Evolutionary conservation across 2,888 invertebrate species (phyloP), one percentile per base, ranked within the genome.

Genomic region (Zaprionus obscuricornis): DNA sequence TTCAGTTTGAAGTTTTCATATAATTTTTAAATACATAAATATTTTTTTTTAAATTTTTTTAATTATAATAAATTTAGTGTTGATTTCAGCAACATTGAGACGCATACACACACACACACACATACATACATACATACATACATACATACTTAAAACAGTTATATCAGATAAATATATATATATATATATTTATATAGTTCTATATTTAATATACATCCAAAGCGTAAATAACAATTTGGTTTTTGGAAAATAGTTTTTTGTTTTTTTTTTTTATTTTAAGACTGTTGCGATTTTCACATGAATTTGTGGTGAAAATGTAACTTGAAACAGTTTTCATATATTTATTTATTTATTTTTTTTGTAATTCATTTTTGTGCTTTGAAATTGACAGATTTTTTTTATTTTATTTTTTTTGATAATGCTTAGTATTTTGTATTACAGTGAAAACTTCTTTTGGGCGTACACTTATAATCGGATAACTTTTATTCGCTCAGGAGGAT

Each of bases 71-170:
- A 39, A 59, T 72, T 72, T 74, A 68, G 68, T 72, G 66, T 78
- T 75, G 76, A 67, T 79, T 79, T 81, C 86, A 81, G 79, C 79
- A 81, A 84, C 86, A 84, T 84, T 81, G 81, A 85, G 68, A 85
- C 64, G 26, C 33, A 51, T 20, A 40, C 33, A 34, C 16, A 47
- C 27, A 45, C 16, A 42, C 27, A 37, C 31, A 54, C 39, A 52
- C 37, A 37, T 31, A 33, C 18, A 13, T 16, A 2, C 14, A 5
- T 34, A 14, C 13, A 18, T 11, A 26, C 13, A 18, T 5, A 11
- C 7, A 34, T n/a, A 18, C 27, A 13, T 13, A 34, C 13, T n/a
- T n/a, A n/a, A n/a, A n/a, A n/a, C n/a, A n/a, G n/a, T n/a, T n/a
- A n/a, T n/a, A n/a, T n/a, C n/a, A n/a, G n/a, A n/a, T n/a, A n/a